Evolutionary conservation across 2,797 vertebrate species (phyloP).

Genomic region (Hephaestus fuliginosus): DNA sequence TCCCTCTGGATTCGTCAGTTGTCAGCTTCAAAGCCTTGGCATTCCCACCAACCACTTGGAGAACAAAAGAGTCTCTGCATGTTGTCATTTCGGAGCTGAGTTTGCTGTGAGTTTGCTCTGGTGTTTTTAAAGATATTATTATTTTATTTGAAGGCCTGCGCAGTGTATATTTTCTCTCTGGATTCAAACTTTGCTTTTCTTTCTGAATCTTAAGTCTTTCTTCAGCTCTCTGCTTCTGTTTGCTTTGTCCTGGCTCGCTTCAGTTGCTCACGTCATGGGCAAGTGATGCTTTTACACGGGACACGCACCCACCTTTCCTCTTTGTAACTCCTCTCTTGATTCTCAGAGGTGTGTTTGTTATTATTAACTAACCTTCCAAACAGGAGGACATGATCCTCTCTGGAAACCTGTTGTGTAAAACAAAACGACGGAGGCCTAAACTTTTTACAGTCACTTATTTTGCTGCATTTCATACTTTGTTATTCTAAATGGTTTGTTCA

Average conservation of each 20-base stretch:
- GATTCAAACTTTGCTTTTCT: conserved; percentile 40
- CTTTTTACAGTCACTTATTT: background rate
- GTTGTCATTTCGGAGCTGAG: conserved; percentile 59
- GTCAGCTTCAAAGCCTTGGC: conserved; percentile 76
- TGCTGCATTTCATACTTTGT: conserved; percentile 19
- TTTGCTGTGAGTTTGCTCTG: conserved; percentile 57
- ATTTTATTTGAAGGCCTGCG: conserved; percentile 51
- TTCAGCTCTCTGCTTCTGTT: conserved; percentile 57
- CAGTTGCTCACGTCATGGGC: conserved; percentile 49
- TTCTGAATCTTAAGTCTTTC: conserved; percentile 36
- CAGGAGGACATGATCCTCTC: conserved; percentile 16
- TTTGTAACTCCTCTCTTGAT: conserved; percentile 28
- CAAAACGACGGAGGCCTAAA: conserved; percentile 16
- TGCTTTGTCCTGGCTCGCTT: conserved; percentile 61
- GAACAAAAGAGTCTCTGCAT: conserved; percentile 66
- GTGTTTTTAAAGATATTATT: conserved; percentile 59
- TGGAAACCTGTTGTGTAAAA: background rate
- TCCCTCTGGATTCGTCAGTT: conserved; percentile 62
- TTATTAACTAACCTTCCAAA: conserved; percentile 41
- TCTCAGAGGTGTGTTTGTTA: conserved; percentile 59
- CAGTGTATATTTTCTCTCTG: conserved; percentile 57
- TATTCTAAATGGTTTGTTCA: conserved; percentile 10
- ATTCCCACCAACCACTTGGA: conserved; percentile 35
- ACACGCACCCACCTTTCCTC: conserved; percentile 35
- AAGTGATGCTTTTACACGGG: conserved; percentile 29